phyloP scores from a whole-genome alignment of 2,113 vertebrate species.

The Barbus barbus region DNA sequence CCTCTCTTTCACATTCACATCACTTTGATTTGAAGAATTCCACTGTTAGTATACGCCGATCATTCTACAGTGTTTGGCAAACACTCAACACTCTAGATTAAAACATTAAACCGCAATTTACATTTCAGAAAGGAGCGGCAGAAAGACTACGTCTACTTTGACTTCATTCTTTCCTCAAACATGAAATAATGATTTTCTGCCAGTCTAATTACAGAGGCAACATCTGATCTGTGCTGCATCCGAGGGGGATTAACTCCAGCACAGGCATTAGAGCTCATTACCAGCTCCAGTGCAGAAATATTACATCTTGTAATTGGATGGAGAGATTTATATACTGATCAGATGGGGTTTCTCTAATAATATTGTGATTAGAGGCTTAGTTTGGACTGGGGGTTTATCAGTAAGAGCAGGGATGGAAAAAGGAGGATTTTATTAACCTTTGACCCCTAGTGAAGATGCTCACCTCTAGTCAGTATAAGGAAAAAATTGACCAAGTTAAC shows the following conservation, averaged over 20 bases:
- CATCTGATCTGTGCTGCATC: conserved; percentile 91
- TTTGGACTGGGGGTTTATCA: conserved; percentile 67
- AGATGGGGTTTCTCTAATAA: conserved; percentile 56
- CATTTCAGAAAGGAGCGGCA: conserved; percentile 30
- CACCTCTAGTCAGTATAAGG: neutral
- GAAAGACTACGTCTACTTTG: conserved; percentile 46
- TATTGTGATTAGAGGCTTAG: conserved; percentile 64
- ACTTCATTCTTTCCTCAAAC: conserved; percentile 64
- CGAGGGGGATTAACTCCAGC: conserved; percentile 90
- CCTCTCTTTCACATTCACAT: neutral
- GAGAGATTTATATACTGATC: conserved; percentile 80
- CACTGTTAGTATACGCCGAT: neutral
- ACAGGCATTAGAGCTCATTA: conserved; percentile 92
- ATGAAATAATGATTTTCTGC: conserved; percentile 99
- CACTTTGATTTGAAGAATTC: neutral
- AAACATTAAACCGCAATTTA: conserved; percentile 50
- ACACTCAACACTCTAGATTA: conserved; percentile 26
- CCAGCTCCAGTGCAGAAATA: conserved; percentile 92
- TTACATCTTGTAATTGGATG: conserved; percentile 97
- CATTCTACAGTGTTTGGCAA: conserved; percentile 18
- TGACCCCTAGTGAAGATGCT: conserved; percentile 36
- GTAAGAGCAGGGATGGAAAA: conserved; percentile 37
- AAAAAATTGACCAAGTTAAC: neutral
- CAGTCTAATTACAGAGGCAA: conserved; percentile 94
- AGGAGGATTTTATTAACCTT: conserved; percentile 59